Conservation (phyloP, 2,888 invertebrate genomes). For the Smittia sp. region DNA sequence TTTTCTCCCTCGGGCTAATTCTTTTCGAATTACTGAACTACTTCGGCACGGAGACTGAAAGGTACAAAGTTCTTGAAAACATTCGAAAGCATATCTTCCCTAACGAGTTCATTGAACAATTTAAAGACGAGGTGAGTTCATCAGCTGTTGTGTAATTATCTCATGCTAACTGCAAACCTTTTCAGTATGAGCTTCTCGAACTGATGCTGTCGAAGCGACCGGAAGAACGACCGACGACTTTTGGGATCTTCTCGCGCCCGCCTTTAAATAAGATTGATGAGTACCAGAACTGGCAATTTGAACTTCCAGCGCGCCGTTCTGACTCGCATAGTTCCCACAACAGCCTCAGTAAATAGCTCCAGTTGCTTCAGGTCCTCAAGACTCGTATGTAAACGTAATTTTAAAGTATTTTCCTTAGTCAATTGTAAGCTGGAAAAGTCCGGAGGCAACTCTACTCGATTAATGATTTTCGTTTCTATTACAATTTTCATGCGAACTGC, state of each 20-base stretch:
- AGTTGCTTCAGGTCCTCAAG: no score
- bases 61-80: slow-evolving; percentile 65
- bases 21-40: slow-evolving; percentile 89
- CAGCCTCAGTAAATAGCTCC: slow-evolving; percentile 12
- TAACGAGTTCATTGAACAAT: slow-evolving; percentile 60
- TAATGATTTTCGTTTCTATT: no score
- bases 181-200: slow-evolving; percentile 67
- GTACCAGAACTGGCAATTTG: slow-evolving; percentile 56
- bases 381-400: no score
- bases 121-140: slow-evolving; percentile 66
- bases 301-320: slow-evolving; percentile 52
- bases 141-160: slow-evolving; percentile 37
- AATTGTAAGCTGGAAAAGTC: no score
- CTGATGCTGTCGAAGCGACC: slow-evolving; percentile 77
- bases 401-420: no score
- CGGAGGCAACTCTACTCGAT: no score
- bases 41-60: slow-evolving; percentile 88
- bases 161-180: slow-evolving; percentile 22
- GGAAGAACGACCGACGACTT: slow-evolving; percentile 69
- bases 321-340: background rate
- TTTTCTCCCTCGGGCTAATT: slow-evolving; percentile 90
- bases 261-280: slow-evolving; percentile 58
- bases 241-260: slow-evolving; percentile 64
- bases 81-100: slow-evolving; percentile 70
- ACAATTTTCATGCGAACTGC: no score